Evolutionary conservation across 2,797 vertebrate species (phyloP), one percentile per base, ranked within the genome.

Genomic region (Cryptoprocta ferox): DNA sequence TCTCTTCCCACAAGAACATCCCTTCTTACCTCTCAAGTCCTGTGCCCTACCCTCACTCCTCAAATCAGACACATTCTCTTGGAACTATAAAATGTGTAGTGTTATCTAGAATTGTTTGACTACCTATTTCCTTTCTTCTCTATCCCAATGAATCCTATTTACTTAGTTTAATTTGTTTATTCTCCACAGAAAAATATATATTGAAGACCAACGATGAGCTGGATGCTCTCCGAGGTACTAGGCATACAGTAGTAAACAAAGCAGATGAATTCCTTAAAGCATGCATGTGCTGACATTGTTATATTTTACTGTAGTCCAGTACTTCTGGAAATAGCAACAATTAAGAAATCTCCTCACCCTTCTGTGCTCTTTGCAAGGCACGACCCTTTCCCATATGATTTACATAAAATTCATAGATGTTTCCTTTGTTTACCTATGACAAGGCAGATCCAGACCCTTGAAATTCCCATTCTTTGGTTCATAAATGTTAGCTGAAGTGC

Each of bases 361-460:
- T 56, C 42, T 42, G 37, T 50, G 19, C 45, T 48, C 76, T 56
- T 37, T 30, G 80, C 45, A 56, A 13, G 3, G 1, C 39, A 37
- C 2, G 13, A 35, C 65, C 3, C 1, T 73, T 87, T 48, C 32
- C 11, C 71, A 3, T 59, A 37, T 30, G 75, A 48, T 9, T 37
- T 37, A 32, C 0, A 1, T 59, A 39, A 13, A 24, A 75, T 37
- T 91, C 4, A 24, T 18, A 45, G 35, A 56, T 37, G 3, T 3
- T 8, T 15, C 28, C 30, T 39, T 35, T 26, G 11, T 91, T 87
- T 39, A 79, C 8, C 9, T 45, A 53, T n/a, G 5, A 2, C n/a
- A 32, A 24, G 11, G 1, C 18, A 61, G 13, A 32, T 28, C 4
- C 3, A 45, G 14, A 2, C 1, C 2, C 7, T 76, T 12, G 0